Percentiles rank a stretch among this genome's conserved stretches.
These are phyloP conservation scores for Sarcophaga rosellei DNA, from an alignment of 2,888 invertebrate genomes.

Conservation along the genomic window DNA sequence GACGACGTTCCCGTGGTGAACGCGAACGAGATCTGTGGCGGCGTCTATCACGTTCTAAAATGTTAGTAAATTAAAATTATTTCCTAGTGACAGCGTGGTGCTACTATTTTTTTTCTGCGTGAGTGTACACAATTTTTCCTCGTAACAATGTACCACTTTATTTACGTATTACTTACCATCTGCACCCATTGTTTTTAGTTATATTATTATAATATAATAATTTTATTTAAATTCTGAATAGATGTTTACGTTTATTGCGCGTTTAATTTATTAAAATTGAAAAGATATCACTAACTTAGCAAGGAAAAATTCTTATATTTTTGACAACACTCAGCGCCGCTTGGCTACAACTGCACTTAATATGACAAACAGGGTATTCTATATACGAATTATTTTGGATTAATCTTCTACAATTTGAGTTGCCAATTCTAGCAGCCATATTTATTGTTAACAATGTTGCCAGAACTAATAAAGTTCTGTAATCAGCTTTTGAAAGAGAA, in stretches of 20 bases:
- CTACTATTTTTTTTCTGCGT: background rate
- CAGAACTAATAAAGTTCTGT: no score
- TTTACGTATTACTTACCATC: conserved; percentile 67
- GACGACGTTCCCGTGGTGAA: conserved; percentile 65
- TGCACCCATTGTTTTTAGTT: conserved; percentile 65
- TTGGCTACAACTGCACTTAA: background rate
- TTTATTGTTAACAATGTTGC: conserved; percentile 21
- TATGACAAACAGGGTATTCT: conserved; percentile 20
- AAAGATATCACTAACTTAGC: background rate
- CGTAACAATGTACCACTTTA: background rate
- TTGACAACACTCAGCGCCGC: conserved; percentile 13
- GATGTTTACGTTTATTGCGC: background rate
- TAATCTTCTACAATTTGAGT: conserved; percentile 40
- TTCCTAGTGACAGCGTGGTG: background rate
- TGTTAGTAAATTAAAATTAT: conserved; percentile 44
- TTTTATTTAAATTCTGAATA: no score
- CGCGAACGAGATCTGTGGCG: conserved; percentile 64
- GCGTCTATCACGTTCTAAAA: conserved; percentile 72
- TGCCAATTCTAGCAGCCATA: conserved; percentile 44
- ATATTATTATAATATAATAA: background rate
- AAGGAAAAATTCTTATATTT: conserved; percentile 8
- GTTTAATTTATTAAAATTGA: conserved; percentile 3
- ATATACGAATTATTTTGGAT: background rate
- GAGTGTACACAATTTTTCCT: conserved; percentile 9
- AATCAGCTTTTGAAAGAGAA: no score